These are phyloP conservation scores for Hedychridium roseum DNA, from an alignment of 2,888 invertebrate genomes.

Conservation along the genomic window DNA sequence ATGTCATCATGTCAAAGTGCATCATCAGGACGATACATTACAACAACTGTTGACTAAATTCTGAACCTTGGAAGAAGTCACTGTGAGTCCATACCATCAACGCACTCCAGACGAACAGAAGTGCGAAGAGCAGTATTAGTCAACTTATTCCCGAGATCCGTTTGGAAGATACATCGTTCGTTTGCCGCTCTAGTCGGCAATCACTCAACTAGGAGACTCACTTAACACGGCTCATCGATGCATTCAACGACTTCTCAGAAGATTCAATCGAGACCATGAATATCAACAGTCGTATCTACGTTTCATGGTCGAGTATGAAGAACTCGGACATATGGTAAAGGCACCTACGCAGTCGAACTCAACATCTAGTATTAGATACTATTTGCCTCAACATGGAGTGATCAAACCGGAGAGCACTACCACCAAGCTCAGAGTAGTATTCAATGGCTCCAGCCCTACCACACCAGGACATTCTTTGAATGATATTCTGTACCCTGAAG, in stretches of 20 bases:
- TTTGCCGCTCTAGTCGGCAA: conserved; percentile 7
- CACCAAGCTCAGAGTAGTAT: conserved; percentile 2
- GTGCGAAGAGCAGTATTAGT: conserved; percentile 13
- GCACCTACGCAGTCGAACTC: not conserved
- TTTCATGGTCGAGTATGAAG: not conserved
- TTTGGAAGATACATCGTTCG: conserved; percentile 13
- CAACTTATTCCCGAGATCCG: conserved; percentile 14
- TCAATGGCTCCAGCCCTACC: conserved; percentile 1
- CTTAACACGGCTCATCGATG: not conserved
- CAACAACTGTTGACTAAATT: conserved; percentile 14
- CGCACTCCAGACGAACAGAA: conserved; percentile 9
- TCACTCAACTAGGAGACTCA: not conserved
- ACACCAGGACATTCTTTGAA: not conserved
- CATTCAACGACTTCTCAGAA: not conserved
- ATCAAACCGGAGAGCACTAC: not conserved
- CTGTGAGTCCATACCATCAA: not conserved
- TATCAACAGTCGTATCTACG: not conserved
- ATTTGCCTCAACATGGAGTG: conserved; percentile 5
- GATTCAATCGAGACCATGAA: not conserved
- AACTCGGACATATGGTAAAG: not conserved
- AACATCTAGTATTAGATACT: not conserved
- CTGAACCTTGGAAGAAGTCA: conserved; percentile 17
- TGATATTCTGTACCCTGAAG: not conserved
- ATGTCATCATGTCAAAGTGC: not conserved
- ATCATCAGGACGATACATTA: not conserved